Evolutionary conservation across 2,113 vertebrate species (phyloP), one percentile per base, ranked within the genome.

Genomic region (Scopus umbretta): DNA sequence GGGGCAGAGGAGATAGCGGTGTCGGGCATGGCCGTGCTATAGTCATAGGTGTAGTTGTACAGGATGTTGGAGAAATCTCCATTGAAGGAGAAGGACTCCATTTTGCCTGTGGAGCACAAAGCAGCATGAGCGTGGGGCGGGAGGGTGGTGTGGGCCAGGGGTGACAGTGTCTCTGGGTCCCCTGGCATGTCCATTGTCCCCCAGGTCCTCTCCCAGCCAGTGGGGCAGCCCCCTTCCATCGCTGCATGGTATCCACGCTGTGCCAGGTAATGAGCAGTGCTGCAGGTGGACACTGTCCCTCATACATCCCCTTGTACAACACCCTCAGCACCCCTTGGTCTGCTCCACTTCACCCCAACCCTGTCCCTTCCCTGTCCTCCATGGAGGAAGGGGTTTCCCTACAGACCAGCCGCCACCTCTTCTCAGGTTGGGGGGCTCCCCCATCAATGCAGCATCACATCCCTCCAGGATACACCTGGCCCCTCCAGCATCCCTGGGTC

Each of bases 41-140:
- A 95, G 68, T 87, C 96, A 25, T 94, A 97, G 62, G 26, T 70
- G 49, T 80, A 87, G 76, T 93, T 95, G 53, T 76, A 92, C 29
- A 72, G 2, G 9, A 70, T 3, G 15, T 32, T 36, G 14, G 30
- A 61, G 0, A 97, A 16, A 61, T 96, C 92, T 0, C 59, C 83
- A 1, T 27, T 75, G 88, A 55, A 88, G 63, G 63, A 86, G 9
- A 92, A 58, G 11, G 71, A 16, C 19, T 75, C 95, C 96, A 97
- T 96, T 83, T 93, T 58, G 55, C 71, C 96, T 96, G 63, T 49
- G 71, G 38, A 91, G 16, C 29, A 84, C 32, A 95, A 53, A 88
- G 59, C 32, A 36, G 32, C 45, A 10, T 75, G 38, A 92, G 20
- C 26, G 3, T 52, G 22, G 16, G 5, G 20, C 52, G 34, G 25